Evolutionary conservation across 2,113 vertebrate species (phyloP), one percentile per base, ranked within the genome.

Genomic region (Nannospalax galili): DNA sequence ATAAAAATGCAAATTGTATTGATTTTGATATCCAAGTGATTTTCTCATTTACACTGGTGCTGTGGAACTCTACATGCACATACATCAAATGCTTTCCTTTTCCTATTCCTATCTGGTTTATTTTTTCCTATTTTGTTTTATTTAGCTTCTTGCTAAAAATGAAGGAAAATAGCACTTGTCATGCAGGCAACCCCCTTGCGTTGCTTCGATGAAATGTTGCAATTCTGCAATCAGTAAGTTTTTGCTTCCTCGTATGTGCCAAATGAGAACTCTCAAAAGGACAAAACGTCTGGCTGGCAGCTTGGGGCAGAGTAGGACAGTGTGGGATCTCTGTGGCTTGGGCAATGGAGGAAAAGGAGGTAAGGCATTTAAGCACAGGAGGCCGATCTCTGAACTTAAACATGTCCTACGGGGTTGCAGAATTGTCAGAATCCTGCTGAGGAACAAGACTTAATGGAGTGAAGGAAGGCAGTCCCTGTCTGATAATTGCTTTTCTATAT

Each of bases 221-320:
- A 35, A 56, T 28, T 67, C 62, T 84, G 48, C 19, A 84, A 60
- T 79, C 84, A 96, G 86, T 67, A 74, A 94, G 28, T 52, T 85
- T 88, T 93, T 86, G 40, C 60, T 88, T 90, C 85, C 58, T 81
- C 74, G 70, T 95, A 45, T 92, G 60, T 80, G 69, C 45, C 48
- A 94, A 95, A 73, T 62, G 90, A 95, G 93, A 69, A 88, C 67
- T 85, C 48, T 86, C 32, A 69, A 80, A 52, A 82, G 75, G 42
- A 9, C 8, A 64, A 79, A 90, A 89, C 91, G 87, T 96, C 86
- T 93, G 94, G 56, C 75, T 88, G 91, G 69, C 74, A 95, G 67
- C 80, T 60, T 74, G 48, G 64, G 65, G 82, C 75, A 86, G 40
- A 84, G 20, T 37, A 65, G 35, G 40, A 28, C 58, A 94, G 37